Base-by-base conservation (phyloP, 1,140 invertebrate species). In the Tribolium madens region DNA sequence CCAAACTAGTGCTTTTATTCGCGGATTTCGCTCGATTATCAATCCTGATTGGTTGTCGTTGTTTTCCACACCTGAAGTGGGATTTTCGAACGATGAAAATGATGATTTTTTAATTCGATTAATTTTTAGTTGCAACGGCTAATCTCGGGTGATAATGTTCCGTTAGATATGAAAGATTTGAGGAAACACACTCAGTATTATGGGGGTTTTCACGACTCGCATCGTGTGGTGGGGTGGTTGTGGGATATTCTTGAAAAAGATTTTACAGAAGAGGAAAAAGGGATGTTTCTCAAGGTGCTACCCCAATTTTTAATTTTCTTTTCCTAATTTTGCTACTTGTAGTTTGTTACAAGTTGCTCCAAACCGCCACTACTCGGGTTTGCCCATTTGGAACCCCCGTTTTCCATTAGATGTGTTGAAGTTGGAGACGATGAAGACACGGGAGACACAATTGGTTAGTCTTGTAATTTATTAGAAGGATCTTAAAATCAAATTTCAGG, bases 291-390 rank as follows among this genome's bases (percentile, higher is more conserved):
- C 0, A 99, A 99, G 90, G 90, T 91, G n/a, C 10, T 33, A 10
- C 1, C 12, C 10, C 46, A 33, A 57, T 18, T 12, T 36, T 0
- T 12, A 74, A 2, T 47, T 48, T 26, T 60, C 17, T 46, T 33
- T 53, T 31, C 10, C 60, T 6, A 64, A 18, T 3, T 12, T 7
- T 48, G 10, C 26, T 15, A 68, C 26, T 80, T 91, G 12, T 84
- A 99, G 96, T 99, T 99, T 90, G 97, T 99, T 0, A 99, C 98
- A 10, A 98, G 97, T 83, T 99, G 98, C 87, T 99, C 97, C 0
- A 98, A 99, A 82, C 96, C 98, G 2, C 98, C 98, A 26, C 88
- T 99, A 7, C 88, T 99, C 9, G 98, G 98, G 1, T 99, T 99
- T 88, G 95, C 96, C 9, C 93, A 99, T 86, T 88, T 99, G 31